Evolutionary conservation across 2,888 invertebrate species (phyloP).

Genomic region (Fragum whitleyi): DNA sequence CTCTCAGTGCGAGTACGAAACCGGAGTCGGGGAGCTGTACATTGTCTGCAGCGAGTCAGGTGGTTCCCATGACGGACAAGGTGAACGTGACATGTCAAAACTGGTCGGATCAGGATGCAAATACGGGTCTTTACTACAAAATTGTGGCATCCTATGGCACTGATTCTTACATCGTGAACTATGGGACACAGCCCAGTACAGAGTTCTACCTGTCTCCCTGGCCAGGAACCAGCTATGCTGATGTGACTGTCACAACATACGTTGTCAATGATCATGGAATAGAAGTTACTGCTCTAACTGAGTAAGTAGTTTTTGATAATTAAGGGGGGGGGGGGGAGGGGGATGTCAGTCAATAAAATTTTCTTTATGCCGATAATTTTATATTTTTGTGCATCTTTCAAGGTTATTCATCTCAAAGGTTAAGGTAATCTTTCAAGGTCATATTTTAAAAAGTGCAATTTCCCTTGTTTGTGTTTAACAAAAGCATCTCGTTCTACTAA

Average conservation of each 20-base stretch:
- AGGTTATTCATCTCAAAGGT: too few relatives aligned
- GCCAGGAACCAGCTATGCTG: slow-evolving; percentile 48
- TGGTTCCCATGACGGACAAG: slow-evolving; percentile 57
- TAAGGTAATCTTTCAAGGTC: too few relatives aligned
- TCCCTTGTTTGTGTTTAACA: too few relatives aligned
- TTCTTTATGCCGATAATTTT: neutral
- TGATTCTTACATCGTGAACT: slow-evolving; percentile 65
- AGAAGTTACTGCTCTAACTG: slow-evolving; percentile 28
- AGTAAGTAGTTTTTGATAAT: slow-evolving; percentile 29
- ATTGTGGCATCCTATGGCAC: slow-evolving; percentile 44
- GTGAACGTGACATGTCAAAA: slow-evolving; percentile 66
- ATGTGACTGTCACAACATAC: slow-evolving; percentile 63
- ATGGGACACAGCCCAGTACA: slow-evolving; percentile 62
- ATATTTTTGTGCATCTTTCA: neutral
- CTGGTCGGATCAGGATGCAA: slow-evolving; percentile 66
- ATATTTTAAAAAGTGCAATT: too few relatives aligned
- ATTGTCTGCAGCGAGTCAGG: slow-evolving; percentile 30
- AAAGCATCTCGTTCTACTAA: too few relatives aligned
- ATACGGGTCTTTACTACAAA: slow-evolving; percentile 60
- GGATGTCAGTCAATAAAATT: neutral
- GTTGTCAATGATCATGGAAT: slow-evolving; percentile 73
- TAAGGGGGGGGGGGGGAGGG: too few relatives aligned
- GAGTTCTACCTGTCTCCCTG: slow-evolving; percentile 69
- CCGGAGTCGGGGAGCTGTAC: slow-evolving; percentile 67
- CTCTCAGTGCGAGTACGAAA: slow-evolving; percentile 55